phyloP scores from a whole-genome alignment of 2,888 invertebrate species.

The Syritta pipiens region DNA sequence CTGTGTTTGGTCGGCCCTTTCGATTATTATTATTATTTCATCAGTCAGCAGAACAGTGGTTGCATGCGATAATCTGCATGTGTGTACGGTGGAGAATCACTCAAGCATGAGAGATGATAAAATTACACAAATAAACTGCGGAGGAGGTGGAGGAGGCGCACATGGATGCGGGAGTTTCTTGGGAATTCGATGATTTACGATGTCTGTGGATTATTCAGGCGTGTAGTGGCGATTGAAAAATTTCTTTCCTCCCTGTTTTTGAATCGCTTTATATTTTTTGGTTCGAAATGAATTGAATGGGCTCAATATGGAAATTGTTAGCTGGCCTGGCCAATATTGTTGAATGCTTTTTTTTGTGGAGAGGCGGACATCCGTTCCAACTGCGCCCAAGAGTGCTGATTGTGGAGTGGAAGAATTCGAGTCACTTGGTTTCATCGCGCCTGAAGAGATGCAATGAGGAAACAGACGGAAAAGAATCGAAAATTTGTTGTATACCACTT shows the following conservation, averaged over 20 bases:
- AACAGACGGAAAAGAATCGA: background rate
- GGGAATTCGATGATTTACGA: constrained; percentile 67
- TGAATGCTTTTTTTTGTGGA: background rate
- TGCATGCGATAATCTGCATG: constrained; percentile 64
- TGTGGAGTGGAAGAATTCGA: too few relatives aligned
- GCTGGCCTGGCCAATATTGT: background rate
- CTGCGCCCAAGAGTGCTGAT: too few relatives aligned
- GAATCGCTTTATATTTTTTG: background rate
- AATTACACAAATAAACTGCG: constrained; percentile 70
- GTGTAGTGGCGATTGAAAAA: constrained; percentile 51
- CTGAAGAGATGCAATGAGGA: background rate
- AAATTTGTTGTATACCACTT: constrained; percentile 42
- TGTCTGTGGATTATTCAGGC: constrained; percentile 65
- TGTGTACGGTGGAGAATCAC: constrained; percentile 75
- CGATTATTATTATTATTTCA: constrained; percentile 62
- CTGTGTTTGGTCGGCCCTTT: constrained; percentile 15
- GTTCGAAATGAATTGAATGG: constrained; percentile 41
- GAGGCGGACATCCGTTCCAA: too few relatives aligned
- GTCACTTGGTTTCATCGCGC: background rate
- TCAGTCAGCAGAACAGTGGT: constrained; percentile 62
- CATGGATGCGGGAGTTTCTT: constrained; percentile 42
- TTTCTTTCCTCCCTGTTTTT: constrained; percentile 9
- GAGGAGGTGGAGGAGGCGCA: constrained; percentile 1
- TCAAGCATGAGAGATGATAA: constrained; percentile 79
- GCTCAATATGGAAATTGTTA: constrained; percentile 55